A percentile compares a stretch with the other conserved stretches of the same genome.
phyloP scores from a whole-genome alignment of 2,113 vertebrate genomes.

The Romanogobio albipinnatus region DNA sequence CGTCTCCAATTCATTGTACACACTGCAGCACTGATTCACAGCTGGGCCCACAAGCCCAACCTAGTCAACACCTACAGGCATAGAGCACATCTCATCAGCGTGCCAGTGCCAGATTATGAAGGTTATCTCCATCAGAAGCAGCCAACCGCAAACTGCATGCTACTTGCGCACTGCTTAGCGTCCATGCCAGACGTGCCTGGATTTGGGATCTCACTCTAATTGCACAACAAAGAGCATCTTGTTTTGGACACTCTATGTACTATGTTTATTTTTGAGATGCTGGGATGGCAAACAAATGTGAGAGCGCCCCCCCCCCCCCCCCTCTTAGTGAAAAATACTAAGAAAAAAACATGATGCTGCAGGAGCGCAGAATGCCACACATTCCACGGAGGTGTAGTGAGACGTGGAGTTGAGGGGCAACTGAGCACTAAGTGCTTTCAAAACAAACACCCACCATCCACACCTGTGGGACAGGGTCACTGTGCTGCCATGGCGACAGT shows the following conservation, averaged over 20 bases:
- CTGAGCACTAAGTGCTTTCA: constrained; percentile 55
- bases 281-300: constrained; percentile 68
- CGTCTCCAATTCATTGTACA: background rate
- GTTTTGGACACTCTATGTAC: constrained; percentile 62
- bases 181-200: constrained; percentile 67
- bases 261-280: constrained; percentile 53
- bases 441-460: constrained; percentile 65
- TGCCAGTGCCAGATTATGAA: constrained; percentile 60
- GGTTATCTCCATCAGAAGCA: constrained; percentile 71
- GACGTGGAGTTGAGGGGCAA: constrained; percentile 47
- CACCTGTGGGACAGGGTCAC: constrained; percentile 55
- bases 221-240: constrained; percentile 62
- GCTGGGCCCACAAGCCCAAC: constrained; percentile 31
- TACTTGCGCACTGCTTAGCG: constrained; percentile 56
- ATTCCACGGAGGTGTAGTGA: constrained; percentile 64
- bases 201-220: constrained; percentile 63
- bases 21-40: background rate
- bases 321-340: constrained; percentile 57
- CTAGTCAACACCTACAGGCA: constrained; percentile 49
- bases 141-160: constrained; percentile 65
- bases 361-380: constrained; percentile 67
- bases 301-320: background rate
- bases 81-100: constrained; percentile 53
- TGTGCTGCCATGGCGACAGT: constrained; percentile 22
- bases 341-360: constrained; percentile 71